Evolutionary conservation across 1,140 invertebrate genomes (phyloP).

Genomic region (Hyphantria cunea): DNA sequence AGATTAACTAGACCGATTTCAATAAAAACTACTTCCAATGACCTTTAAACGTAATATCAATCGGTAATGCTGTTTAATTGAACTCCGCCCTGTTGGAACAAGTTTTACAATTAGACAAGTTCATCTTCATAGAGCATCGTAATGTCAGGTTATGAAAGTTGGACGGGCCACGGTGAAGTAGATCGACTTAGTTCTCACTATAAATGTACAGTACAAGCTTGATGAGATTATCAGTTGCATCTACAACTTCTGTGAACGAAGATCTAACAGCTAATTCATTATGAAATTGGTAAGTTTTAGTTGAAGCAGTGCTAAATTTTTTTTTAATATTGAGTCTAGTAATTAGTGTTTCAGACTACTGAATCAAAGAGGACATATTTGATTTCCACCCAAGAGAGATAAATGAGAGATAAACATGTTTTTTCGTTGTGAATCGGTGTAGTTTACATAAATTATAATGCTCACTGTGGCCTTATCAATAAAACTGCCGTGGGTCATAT

Average conservation of each 20-base stretch:
- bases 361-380: no score
- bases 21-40: not conserved
- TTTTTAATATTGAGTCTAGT: not conserved
- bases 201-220: slow-evolving; percentile 62
- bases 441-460: no score
- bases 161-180: slow-evolving; percentile 60
- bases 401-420: no score
- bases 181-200: no score
- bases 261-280: slow-evolving; percentile 10
- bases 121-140: slow-evolving; percentile 47
- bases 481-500: no score
- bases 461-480: no score
- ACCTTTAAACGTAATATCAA: no score
- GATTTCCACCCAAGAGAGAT: no score
- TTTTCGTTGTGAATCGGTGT: no score
- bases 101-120: slow-evolving; percentile 52
- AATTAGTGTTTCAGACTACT: no score
- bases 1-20: not conserved
- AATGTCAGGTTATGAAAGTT: slow-evolving; percentile 63
- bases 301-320: not conserved
- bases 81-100: not conserved
- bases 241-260: slow-evolving; percentile 36
- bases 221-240: slow-evolving; percentile 54
- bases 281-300: slow-evolving; percentile 66
- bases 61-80: not conserved